Evolutionary conservation across 2,888 invertebrate species (phyloP).

Genomic region (Pheosia gnoma): DNA sequence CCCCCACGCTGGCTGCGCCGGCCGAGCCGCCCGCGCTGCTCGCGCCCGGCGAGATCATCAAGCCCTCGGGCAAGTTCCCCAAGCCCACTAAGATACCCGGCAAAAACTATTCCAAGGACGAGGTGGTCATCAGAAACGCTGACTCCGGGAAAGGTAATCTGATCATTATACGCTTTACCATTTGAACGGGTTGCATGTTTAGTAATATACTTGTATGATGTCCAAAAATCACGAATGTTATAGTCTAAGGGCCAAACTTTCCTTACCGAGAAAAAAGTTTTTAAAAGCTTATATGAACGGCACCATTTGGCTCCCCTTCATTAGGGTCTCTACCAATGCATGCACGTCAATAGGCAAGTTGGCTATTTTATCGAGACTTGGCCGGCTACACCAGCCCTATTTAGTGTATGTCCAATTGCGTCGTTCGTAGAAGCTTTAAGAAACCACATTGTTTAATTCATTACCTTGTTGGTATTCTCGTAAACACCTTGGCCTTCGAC

Average conservation of each 20-base stretch:
- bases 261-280: too few relatives aligned
- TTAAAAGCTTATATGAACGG: too few relatives aligned
- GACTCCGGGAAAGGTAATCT: constrained; percentile 96
- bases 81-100: constrained; percentile 96
- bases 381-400: too few relatives aligned
- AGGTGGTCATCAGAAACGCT: constrained; percentile 96
- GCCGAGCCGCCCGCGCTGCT: constrained; percentile 85
- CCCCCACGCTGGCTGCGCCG: constrained; percentile 84
- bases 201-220: constrained; percentile 11
- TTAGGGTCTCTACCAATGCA: too few relatives aligned
- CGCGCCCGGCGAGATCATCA: constrained; percentile 92
- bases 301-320: too few relatives aligned
- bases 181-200: constrained; percentile 32
- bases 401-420: too few relatives aligned
- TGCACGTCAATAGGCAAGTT: too few relatives aligned
- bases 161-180: constrained; percentile 1
- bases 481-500: neutral
- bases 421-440: too few relatives aligned
- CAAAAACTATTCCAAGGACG: constrained; percentile 97
- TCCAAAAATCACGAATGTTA: neutral
- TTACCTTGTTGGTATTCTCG: neutral
- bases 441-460: too few relatives aligned
- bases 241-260: neutral
- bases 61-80: constrained; percentile 94
- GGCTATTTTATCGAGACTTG: too few relatives aligned